Percentiles rank a stretch among this genome's conserved stretches.
phyloP scores from a whole-genome alignment of 2,797 vertebrate genomes.

The Rhabdophis nuchalis region DNA sequence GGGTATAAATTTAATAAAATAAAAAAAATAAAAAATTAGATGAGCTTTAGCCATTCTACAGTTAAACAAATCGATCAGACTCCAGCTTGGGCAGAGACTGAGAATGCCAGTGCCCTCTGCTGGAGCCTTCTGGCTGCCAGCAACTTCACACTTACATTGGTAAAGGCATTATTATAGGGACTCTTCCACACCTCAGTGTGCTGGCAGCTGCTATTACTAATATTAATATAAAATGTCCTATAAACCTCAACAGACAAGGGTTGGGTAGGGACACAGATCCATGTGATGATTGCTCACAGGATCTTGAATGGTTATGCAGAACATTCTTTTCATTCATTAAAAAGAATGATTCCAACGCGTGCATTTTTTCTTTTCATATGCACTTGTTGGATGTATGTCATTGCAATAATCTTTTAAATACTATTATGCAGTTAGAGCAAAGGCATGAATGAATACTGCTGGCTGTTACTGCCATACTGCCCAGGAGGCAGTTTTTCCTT shows the following conservation, averaged over 20 bases:
- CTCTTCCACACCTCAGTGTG: neutral
- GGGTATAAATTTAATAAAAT: too few species aligned
- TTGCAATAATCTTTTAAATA: slow-evolving; percentile 72
- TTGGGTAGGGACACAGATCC: neutral
- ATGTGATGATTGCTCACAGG: slow-evolving; percentile 37
- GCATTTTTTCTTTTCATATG: slow-evolving; percentile 22
- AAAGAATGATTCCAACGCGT: slow-evolving; percentile 42
- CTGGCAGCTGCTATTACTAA: neutral
- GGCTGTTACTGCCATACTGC: slow-evolving; percentile 70
- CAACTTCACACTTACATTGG: too few species aligned
- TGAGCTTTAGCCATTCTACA: neutral
- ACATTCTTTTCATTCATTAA: slow-evolving; percentile 51
- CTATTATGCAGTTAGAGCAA: slow-evolving; percentile 62
- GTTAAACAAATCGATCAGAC: neutral
- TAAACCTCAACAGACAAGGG: neutral
- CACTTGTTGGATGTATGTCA: slow-evolving; percentile 59
- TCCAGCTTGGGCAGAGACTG: neutral
- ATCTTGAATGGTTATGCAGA: slow-evolving; percentile 52
- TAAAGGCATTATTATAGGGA: neutral
- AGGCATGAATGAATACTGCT: slow-evolving; percentile 70
- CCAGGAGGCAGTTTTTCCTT: slow-evolving; percentile 72
- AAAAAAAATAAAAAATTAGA: too few species aligned
- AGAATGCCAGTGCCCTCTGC: neutral
- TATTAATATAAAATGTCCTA: neutral
- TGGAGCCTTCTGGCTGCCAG: neutral